Conservation (phyloP, 2,113 vertebrate genomes). For the Axis porcinus region DNA sequence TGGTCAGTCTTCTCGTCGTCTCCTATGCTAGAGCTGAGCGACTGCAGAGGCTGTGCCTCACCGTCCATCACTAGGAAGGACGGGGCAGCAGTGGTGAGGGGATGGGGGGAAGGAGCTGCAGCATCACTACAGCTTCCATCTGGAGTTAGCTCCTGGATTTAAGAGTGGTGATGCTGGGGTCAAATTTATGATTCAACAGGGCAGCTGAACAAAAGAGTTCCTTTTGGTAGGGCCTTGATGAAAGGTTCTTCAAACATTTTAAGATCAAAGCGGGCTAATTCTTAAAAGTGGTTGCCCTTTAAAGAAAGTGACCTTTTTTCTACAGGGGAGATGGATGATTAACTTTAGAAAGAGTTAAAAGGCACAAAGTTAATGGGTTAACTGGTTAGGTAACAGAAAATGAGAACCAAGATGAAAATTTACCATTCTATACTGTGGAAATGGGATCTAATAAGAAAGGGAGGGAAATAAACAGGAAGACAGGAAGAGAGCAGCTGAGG, state of each 20-base stretch:
- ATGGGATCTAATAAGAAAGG: not conserved
- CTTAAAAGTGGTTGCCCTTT: not conserved
- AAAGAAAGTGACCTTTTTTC: not conserved
- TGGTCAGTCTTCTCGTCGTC: not conserved
- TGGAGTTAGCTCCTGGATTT: not conserved
- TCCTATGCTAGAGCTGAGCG: not conserved
- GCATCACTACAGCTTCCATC: not conserved
- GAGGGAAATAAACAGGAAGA: not conserved
- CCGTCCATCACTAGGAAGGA: not conserved
- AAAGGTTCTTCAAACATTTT: not conserved
- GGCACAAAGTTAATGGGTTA: not conserved
- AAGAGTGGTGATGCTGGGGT: not conserved
- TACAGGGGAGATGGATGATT: not conserved
- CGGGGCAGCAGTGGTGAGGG: not conserved
- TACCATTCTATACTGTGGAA: not conserved
- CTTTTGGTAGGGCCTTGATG: not conserved
- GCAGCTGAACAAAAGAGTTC: not conserved
- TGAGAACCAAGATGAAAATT: not conserved
- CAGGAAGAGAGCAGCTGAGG: not conserved
- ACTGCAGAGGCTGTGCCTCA: not conserved
- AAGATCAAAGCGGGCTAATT: not conserved
- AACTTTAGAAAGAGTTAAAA: not conserved
- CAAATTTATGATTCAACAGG: not conserved
- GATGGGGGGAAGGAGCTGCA: fast-evolving
- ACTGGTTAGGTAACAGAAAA: not conserved